Evolutionary conservation across 2,797 vertebrate genomes (phyloP).

Genomic region (Margarornis squamiger): DNA sequence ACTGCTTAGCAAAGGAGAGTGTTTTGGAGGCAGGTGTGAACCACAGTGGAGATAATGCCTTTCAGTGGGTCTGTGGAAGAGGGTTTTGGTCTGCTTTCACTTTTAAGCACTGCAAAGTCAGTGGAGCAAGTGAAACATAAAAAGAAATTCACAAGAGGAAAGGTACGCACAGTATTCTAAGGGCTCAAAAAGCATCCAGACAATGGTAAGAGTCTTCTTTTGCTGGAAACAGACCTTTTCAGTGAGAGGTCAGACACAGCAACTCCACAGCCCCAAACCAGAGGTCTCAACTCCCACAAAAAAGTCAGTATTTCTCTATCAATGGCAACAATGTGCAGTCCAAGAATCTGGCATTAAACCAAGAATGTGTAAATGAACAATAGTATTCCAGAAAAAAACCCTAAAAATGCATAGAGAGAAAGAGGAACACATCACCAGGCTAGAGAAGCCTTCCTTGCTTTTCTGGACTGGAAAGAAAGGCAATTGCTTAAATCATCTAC

Average conservation of each 20-base stretch:
- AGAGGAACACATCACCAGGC: background rate
- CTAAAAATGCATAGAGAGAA: background rate
- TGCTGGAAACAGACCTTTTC: background rate
- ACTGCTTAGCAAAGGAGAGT: background rate
- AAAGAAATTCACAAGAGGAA: background rate
- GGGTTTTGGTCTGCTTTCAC: background rate
- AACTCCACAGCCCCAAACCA: background rate
- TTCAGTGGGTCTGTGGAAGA: background rate
- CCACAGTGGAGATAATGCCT: fast-evolving
- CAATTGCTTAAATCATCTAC: background rate
- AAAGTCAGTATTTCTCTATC: background rate
- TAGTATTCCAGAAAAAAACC: background rate
- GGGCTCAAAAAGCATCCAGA: background rate
- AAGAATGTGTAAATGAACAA: background rate
- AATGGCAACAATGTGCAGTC: background rate
- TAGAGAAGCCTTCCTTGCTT: background rate
- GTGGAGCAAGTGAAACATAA: background rate
- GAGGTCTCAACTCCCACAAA: background rate
- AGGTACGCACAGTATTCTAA: background rate
- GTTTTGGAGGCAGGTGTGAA: background rate
- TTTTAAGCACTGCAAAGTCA: background rate
- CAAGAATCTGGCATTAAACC: background rate
- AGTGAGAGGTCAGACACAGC: background rate
- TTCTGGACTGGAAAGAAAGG: background rate
- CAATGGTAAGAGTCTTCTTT: background rate